Base-by-base conservation (phyloP, 1,140 invertebrate species). In the Parasteatoda tepidariorum region DNA sequence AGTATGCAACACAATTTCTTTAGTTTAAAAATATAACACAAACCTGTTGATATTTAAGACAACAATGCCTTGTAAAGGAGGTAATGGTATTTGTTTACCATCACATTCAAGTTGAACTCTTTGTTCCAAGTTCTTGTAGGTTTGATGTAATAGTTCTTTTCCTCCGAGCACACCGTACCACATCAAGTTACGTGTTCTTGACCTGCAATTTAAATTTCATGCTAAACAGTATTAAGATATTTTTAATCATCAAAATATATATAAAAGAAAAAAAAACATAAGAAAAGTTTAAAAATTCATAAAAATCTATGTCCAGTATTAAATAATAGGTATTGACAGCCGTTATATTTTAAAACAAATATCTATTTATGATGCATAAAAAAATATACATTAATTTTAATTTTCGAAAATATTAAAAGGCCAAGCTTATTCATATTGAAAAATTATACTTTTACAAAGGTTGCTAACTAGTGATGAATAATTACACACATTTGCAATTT, bases 121-220 rank as follows among this genome's bases (percentile, higher is more conserved):
- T 89, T 99, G 97, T 85, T 98, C 97, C 33, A 99, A 91, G 91
- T 99, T 98, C 88, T 97, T 97, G 89, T 97, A 98, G 0, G 96
- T 98, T 88, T 95, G 94, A 86, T 92, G 90, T 28, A 91, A 75
- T 57, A 92, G 88, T 88, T 98, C 96, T 89, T 97, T 97, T 1
- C 96, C 96, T 1, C 97, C 97, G 7, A 99, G 90, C 0, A 99
- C 96, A 0, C 97, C 97, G 87, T 98, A 93, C 96, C 96, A 98
- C 96, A 99, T 98, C 86, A 98, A 96, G 89, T 98, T 98, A 86
- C 96, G 95, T 0, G 97, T 97, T 62, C 97, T 91, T 85, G 90
- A 91, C 61, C 89, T 90, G 33, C 22, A 67, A 75, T 68, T 90
- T 96, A 95, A 75, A 93, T 93, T 85, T 96, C 92, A 89, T 97